These are phyloP conservation scores for Metridium senile DNA, from an alignment of 92 coral and sea anemone species.

Conservation along the genomic window DNA sequence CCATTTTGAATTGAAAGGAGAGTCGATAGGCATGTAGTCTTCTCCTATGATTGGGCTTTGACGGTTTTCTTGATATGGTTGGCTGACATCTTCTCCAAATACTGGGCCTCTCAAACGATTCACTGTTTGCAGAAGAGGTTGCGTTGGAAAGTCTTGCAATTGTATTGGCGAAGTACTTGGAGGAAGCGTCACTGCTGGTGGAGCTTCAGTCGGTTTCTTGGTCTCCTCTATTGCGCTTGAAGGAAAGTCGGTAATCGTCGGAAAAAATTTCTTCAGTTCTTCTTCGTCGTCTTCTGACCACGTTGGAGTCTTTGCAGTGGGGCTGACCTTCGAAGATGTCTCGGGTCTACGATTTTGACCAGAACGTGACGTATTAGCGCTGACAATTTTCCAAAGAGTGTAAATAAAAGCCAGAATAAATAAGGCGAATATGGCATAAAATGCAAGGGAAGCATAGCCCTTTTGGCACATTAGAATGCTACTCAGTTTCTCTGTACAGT, in stretches of 20 bases:
- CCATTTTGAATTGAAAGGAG: conserved; percentile 28
- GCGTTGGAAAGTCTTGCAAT: background rate
- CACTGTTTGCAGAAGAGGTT: conserved; percentile 4
- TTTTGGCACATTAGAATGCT: conserved; percentile 85
- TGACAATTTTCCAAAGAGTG: conserved; percentile 91
- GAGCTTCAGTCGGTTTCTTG: background rate
- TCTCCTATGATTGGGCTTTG: conserved; percentile 27
- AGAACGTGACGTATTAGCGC: conserved; percentile 81
- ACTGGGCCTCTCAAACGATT: conserved; percentile 24
- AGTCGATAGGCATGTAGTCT: conserved; percentile 1
- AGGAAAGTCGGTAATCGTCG: background rate
- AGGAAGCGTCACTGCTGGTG: background rate
- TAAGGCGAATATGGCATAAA: conserved; percentile 79
- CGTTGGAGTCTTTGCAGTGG: conserved; percentile 62
- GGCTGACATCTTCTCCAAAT: conserved; percentile 24
- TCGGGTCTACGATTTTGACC: conserved; percentile 72
- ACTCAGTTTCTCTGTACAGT: conserved; percentile 73
- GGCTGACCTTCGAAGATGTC: conserved; percentile 54
- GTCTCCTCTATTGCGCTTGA: background rate
- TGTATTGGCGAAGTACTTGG: background rate
- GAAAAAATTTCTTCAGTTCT: conserved; percentile 32
- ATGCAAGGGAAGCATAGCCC: conserved; percentile 89
- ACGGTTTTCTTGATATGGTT: background rate
- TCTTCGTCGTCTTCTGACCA: conserved; percentile 43
- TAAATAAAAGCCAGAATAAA: conserved; percentile 80